phyloP scores from a whole-genome alignment of 2,888 invertebrate genomes.

The Abrostola triplasia region DNA sequence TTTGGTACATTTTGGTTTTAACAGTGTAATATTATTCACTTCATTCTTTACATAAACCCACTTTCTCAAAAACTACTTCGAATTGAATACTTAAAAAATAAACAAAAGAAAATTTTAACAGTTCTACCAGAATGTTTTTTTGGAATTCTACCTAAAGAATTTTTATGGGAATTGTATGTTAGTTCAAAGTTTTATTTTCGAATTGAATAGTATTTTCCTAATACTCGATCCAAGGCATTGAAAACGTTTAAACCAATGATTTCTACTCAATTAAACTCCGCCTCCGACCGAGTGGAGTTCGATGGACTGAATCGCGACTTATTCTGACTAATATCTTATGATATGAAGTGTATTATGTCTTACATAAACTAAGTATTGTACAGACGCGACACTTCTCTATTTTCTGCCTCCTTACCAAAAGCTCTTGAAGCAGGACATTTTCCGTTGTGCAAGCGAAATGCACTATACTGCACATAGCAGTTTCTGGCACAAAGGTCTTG shows the following conservation, averaged over 20 bases:
- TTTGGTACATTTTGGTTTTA: too few species aligned
- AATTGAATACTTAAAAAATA: too few species aligned
- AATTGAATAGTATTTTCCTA: neutral
- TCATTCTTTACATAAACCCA: too few species aligned
- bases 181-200: neutral
- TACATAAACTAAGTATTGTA: slow-evolving; percentile 17
- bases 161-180: too few species aligned
- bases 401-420: neutral
- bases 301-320: slow-evolving; percentile 35
- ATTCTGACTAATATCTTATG: slow-evolving; percentile 42
- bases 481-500: too few species aligned
- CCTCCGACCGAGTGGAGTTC: slow-evolving; percentile 6
- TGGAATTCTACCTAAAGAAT: neutral
- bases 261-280: slow-evolving; percentile 24
- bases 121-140: neutral
- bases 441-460: too few species aligned
- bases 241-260: slow-evolving; percentile 6
- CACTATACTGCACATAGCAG: too few species aligned
- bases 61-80: too few species aligned
- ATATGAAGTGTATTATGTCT: slow-evolving; percentile 40
- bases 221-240: neutral
- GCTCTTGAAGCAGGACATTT: neutral
- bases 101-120: too few species aligned
- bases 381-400: slow-evolving; percentile 14
- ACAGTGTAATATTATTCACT: too few species aligned